A percentile compares a stretch with the other conserved stretches of the same genome.
Conservation (phyloP, 1,140 invertebrate genomes). For the Drosophila melanica region DNA sequence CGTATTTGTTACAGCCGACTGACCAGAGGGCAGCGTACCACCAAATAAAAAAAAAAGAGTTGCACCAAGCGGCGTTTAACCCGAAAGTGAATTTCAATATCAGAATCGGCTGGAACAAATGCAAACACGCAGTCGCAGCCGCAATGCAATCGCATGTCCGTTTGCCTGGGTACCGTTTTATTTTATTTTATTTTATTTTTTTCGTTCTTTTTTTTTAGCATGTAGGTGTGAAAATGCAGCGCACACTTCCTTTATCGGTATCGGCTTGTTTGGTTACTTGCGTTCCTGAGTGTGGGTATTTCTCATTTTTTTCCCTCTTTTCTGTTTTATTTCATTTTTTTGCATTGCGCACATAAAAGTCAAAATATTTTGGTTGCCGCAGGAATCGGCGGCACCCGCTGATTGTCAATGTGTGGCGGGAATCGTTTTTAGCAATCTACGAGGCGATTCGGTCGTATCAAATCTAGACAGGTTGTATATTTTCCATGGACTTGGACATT, state of each 20-base stretch:
- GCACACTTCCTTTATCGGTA: constrained; percentile 54
- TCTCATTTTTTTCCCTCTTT: constrained; percentile 1
- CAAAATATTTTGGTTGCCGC: constrained; percentile 50
- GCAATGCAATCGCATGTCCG: constrained; percentile 33
- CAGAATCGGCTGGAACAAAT: constrained; percentile 43
- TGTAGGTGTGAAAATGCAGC: constrained; percentile 57
- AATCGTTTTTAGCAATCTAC: constrained; percentile 20
- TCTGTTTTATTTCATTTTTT: constrained; percentile 17
- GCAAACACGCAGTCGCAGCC: constrained; percentile 40
- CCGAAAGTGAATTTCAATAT: constrained; percentile 16
- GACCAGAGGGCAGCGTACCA: constrained; percentile 8
- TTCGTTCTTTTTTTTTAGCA: constrained; percentile 41
- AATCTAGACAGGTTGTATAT: constrained; percentile 57
- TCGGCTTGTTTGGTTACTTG: constrained; percentile 35
- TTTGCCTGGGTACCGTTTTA: constrained; percentile 25
- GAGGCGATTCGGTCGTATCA: constrained; percentile 25
- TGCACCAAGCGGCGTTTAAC: constrained; percentile 12
- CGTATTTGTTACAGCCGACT: constrained; percentile 25
- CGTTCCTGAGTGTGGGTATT: constrained; percentile 6
- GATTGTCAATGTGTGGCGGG: neutral
- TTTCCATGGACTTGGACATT: constrained; percentile 32
- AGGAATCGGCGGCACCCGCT: constrained; percentile 10
- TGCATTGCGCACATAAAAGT: constrained; percentile 53
- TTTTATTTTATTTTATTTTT: neutral
- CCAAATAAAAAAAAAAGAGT: constrained; percentile 12